These are phyloP conservation scores for Rhinogobius similis DNA, from an alignment of 2,113 vertebrate species.

Conservation along the genomic window DNA sequence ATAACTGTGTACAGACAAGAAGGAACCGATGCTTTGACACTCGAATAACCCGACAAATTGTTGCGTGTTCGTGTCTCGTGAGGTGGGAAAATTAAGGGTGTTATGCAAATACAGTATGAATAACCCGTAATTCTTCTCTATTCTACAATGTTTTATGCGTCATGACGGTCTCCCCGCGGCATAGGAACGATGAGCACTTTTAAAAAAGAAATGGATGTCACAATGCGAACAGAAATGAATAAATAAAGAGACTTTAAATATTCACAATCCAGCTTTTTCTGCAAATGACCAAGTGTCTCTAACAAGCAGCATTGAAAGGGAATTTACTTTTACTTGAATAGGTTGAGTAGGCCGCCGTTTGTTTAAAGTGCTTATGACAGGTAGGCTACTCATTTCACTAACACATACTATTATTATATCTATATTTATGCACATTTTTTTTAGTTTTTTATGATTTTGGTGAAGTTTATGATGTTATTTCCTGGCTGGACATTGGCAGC, in stretches of 20 bases:
- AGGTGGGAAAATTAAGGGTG: background rate
- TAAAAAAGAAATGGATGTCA: slow-evolving; percentile 30
- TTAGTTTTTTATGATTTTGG: no score
- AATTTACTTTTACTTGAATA: slow-evolving; percentile 2
- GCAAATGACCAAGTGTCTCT: slow-evolving; percentile 39
- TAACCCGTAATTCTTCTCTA: background rate
- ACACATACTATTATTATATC: no score
- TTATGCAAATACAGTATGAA: slow-evolving; percentile 15
- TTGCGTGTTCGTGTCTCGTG: background rate
- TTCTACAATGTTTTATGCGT: slow-evolving; percentile 7
- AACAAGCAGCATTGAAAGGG: background rate
- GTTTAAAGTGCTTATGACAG: no score
- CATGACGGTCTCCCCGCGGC: slow-evolving; percentile 31
- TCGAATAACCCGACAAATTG: background rate
- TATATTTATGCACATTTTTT: no score
- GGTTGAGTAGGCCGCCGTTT: background rate
- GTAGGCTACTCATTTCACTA: no score
- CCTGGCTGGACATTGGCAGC: no score
- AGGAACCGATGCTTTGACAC: background rate
- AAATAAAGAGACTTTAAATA: slow-evolving; percentile 61
- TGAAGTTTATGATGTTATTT: no score
- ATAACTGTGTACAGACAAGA: background rate
- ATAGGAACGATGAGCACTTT: slow-evolving; percentile 16
- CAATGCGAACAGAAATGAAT: slow-evolving; percentile 53
- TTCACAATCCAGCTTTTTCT: slow-evolving; percentile 23